Evolutionary conservation across 2,113 vertebrate genomes (phyloP).

Genomic region (Zosterops pallidus): DNA sequence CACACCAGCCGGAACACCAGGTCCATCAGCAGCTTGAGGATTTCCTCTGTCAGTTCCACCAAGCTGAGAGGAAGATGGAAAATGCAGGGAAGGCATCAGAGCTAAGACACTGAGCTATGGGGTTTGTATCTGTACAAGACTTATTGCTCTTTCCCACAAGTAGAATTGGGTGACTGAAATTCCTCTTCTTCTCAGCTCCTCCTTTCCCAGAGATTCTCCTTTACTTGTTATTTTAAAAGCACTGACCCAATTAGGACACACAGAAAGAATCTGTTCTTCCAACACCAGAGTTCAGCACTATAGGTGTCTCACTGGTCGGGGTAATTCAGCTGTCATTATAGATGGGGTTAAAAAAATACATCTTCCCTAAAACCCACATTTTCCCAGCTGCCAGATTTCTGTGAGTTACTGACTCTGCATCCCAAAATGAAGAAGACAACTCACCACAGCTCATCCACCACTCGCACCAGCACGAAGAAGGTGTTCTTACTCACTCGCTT

Average conservation of each 20-base stretch:
- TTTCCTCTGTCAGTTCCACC: conserved; percentile 95
- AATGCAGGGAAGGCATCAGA: not conserved
- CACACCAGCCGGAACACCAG: conserved; percentile 93
- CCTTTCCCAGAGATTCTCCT: not conserved
- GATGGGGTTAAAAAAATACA: not conserved
- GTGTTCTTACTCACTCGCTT: conserved; percentile 99
- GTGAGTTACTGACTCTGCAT: not conserved
- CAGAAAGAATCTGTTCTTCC: not conserved
- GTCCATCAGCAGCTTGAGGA: conserved; percentile 96
- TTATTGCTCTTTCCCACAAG: not conserved
- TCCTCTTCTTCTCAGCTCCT: not conserved
- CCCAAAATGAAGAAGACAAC: not conserved
- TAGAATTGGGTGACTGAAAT: not conserved
- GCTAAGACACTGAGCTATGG: not conserved
- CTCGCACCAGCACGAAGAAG: conserved; percentile 95
- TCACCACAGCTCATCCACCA: conserved; percentile 98
- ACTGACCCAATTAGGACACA: not conserved
- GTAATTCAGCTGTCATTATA: not conserved
- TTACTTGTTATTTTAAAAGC: not conserved
- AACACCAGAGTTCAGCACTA: not conserved
- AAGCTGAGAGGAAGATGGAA: conserved; percentile 72
- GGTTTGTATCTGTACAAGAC: not conserved
- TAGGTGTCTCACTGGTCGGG: fast-evolving
- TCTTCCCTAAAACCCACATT: not conserved
- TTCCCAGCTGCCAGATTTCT: not conserved